These are phyloP conservation scores for Saccopteryx bilineata DNA, from an alignment of 2,113 vertebrate species.

Conservation along the genomic window DNA sequence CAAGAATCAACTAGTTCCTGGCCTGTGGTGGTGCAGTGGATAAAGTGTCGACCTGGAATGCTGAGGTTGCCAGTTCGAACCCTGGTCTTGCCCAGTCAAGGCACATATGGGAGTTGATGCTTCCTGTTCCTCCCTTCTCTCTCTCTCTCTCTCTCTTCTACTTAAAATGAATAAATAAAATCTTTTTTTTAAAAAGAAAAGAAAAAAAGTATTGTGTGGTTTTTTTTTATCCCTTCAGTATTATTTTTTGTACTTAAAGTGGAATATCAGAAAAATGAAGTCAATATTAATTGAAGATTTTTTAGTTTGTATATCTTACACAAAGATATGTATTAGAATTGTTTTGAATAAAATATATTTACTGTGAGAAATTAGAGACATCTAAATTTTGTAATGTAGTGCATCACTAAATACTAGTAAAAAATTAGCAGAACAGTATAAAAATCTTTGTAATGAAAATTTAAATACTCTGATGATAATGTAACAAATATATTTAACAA, in stretches of 20 bases:
- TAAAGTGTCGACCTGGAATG: no score
- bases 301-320: neutral
- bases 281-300: slow-evolving; percentile 25
- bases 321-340: neutral
- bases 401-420: neutral
- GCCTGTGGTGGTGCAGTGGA: no score
- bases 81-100: no score
- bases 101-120: no score
- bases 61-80: no score
- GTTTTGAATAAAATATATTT: slow-evolving; percentile 40
- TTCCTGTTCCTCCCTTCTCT: no score
- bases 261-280: slow-evolving; percentile 7
- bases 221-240: neutral
- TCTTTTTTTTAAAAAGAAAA: neutral
- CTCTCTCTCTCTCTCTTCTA: no score
- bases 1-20: no score
- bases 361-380: slow-evolving; percentile 5
- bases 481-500: neutral
- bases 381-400: slow-evolving; percentile 36
- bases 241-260: slow-evolving; percentile 49
- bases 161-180: no score
- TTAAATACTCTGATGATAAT: neutral
- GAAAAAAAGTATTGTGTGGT: neutral
- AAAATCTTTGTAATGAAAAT: slow-evolving; percentile 28
- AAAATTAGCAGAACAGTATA: slow-evolving; percentile 12